phyloP scores from a whole-genome alignment of 2,797 vertebrate species.

The Ficedula albicollis region DNA sequence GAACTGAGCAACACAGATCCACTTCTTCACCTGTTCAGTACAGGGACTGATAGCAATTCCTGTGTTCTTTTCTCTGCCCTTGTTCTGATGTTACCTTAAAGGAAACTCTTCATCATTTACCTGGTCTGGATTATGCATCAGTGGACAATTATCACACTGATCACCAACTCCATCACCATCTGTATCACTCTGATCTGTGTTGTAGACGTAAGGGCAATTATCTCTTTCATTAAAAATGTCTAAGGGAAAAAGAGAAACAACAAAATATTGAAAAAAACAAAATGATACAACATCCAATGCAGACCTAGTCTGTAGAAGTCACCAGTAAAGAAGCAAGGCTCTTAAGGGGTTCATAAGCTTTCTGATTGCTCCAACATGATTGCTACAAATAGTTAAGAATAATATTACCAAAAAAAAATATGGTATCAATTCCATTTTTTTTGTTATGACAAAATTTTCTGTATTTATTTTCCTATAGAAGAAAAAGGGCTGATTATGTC shows the following conservation, averaged over 20 bases:
- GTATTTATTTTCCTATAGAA: background rate
- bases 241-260: constrained; percentile 6
- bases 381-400: background rate
- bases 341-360: background rate
- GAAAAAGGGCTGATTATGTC: background rate
- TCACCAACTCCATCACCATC: constrained; percentile 96
- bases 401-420: background rate
- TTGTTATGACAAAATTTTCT: background rate
- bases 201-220: constrained; percentile 96
- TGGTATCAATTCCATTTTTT: background rate
- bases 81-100: background rate
- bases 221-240: constrained; percentile 92
- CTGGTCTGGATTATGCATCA: constrained; percentile 96
- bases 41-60: background rate
- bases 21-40: background rate
- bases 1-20: background rate
- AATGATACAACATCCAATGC: background rate
- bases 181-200: constrained; percentile 93
- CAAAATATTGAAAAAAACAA: background rate
- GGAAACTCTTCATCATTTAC: constrained; percentile 56
- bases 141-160: constrained; percentile 96
- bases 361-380: background rate
- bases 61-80: background rate
- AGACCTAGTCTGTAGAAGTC: background rate
- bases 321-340: background rate